Base-by-base conservation (phyloP, 37 sponge, comb jelly and placozoan species). In the Spongilla lacustris region DNA sequence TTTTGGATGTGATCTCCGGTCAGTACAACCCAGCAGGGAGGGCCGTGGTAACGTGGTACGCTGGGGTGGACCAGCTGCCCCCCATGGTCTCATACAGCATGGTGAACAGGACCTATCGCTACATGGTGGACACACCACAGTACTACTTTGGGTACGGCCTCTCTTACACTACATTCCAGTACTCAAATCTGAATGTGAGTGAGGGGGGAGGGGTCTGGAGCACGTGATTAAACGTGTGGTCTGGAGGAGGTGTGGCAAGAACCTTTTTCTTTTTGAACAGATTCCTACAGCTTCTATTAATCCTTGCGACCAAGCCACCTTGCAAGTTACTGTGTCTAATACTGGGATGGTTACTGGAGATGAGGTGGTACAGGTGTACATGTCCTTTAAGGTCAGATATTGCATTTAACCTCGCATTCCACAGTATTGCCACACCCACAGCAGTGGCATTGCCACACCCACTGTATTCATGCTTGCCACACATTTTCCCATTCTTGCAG, bases 91-190 rank as follows among this genome's bases (percentile, higher is more conserved):
- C 75, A 50, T 88, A 88, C 82, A 36, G 71, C 48, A 88, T 88
- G 88, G 75, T 31, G 25, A 73, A 66, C 48, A 37, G 90, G 75
- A 88, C 88, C 67, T 88, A 88, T 29, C 76, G 88, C 36, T 88
- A 88, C 77, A 71, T 67, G 68, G 50, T 23, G 22, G 67, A 22
- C 23, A 75, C 4, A 0, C 68, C 83, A 25, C 83, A 72, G 76
- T 88, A 82, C 46, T 68, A 82, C 30, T 88, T 88, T 82, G 88
- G 88, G 71, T 85, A 85, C 68, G 85, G 85, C 25, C 78, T 85
- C 32, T 85, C 84, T 14, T 84, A 84, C 67, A 80, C 87, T 10
- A 80, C 35, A 17, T 87, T 87, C 30, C 27, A 69, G 23, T 88
- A 88, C 58, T 69, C 67, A n/a, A 25, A 23, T 22, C 77, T 88